phyloP scores from a whole-genome alignment of 2,797 vertebrate species.

The Alca torda region DNA sequence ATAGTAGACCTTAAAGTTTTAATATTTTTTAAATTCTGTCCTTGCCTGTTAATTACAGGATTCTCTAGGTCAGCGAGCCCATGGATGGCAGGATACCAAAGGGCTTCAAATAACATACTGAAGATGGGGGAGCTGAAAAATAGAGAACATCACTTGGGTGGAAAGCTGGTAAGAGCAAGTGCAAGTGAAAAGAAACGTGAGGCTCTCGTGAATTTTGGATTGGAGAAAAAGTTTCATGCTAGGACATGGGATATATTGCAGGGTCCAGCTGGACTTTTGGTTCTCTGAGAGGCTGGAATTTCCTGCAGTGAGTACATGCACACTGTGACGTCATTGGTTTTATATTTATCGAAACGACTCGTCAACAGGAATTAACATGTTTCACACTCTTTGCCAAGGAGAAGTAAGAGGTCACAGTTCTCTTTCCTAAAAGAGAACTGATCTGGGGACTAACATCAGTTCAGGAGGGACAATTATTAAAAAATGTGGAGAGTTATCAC shows the following conservation, averaged over 20 bases:
- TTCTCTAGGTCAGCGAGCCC: neutral
- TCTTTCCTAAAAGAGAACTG: neutral
- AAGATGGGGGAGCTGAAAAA: neutral
- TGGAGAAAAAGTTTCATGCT: neutral
- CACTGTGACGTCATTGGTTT: neutral
- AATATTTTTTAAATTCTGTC: neutral
- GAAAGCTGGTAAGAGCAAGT: neutral
- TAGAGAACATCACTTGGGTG: neutral
- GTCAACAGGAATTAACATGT: neutral
- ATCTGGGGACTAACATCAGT: neutral
- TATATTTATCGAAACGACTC: neutral
- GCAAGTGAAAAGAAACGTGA: neutral
- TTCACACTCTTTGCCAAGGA: neutral
- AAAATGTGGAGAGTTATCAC: neutral
- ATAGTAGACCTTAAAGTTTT: slow-evolving; percentile 1
- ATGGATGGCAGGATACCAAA: neutral
- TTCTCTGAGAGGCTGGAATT: neutral
- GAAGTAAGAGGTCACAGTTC: neutral
- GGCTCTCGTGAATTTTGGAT: neutral
- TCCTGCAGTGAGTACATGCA: neutral
- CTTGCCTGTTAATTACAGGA: neutral
- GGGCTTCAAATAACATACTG: neutral
- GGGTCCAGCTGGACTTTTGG: neutral
- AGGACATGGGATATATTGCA: neutral
- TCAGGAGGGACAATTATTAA: neutral